These are phyloP conservation scores for Apotomis betuletana DNA, from an alignment of 2,888 invertebrate genomes.

Conservation along the genomic window DNA sequence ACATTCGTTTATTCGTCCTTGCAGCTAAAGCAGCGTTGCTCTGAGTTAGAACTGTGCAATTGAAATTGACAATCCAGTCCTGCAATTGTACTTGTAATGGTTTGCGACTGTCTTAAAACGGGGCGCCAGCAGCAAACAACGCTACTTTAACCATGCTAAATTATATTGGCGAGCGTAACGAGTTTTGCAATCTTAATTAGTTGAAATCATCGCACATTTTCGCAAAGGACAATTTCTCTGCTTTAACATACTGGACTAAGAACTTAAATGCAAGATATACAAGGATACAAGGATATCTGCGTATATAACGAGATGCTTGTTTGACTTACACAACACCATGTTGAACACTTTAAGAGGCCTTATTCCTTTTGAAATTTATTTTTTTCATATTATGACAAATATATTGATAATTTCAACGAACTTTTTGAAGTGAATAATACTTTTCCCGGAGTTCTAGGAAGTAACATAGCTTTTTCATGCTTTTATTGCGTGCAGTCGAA, in stretches of 20 bases:
- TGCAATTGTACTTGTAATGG: constrained; percentile 5
- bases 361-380: too few relatives aligned
- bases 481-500: too few relatives aligned
- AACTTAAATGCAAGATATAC: neutral
- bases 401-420: too few relatives aligned
- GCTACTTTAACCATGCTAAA: constrained; percentile 17
- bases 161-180: constrained; percentile 21
- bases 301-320: neutral
- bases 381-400: too few relatives aligned
- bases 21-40: neutral
- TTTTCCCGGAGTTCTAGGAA: too few relatives aligned
- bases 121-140: neutral
- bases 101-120: constrained; percentile 6
- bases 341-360: too few relatives aligned
- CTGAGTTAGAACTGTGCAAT: neutral
- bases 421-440: too few relatives aligned
- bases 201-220: constrained; percentile 5
- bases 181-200: constrained; percentile 17
- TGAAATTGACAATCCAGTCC: constrained; percentile 2
- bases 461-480: too few relatives aligned
- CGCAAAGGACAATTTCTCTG: constrained; percentile 2
- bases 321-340: constrained; percentile 19
- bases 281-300: neutral
- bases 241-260: neutral
- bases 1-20: neutral